Conservation (phyloP, 2,113 vertebrate genomes). For the Probosciger aterrimus region DNA sequence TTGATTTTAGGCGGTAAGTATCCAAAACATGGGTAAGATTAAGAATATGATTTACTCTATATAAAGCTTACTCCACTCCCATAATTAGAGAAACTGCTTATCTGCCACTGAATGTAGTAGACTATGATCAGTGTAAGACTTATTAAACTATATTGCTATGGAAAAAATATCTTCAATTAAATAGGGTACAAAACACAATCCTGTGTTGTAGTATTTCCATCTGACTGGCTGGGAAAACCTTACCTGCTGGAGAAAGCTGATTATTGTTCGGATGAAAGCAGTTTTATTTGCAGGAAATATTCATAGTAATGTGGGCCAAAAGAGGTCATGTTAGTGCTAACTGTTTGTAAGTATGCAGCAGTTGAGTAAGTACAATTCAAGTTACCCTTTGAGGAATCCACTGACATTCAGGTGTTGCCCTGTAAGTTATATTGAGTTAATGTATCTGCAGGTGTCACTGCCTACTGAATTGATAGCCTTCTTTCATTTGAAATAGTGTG, state of each 20-base stretch:
- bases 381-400: neutral
- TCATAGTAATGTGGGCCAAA: neutral
- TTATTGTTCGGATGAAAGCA: neutral
- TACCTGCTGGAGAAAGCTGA: neutral
- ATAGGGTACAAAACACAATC: neutral
- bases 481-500: neutral
- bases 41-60: neutral
- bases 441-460: neutral
- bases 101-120: neutral
- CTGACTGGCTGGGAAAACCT: neutral
- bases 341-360: neutral
- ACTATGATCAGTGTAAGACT: neutral
- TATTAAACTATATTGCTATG: neutral
- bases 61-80: neutral
- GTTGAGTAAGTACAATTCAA: neutral
- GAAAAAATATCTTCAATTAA: neutral
- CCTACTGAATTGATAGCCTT: neutral
- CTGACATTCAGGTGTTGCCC: neutral
- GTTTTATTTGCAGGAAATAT: neutral
- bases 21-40: neutral
- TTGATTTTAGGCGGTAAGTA: conserved; percentile 90
- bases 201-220: neutral
- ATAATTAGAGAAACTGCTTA: neutral
- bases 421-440: neutral
- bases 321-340: neutral